These are phyloP conservation scores for Pangasianodon gigas DNA, from an alignment of 2,113 vertebrate species.

Conservation along the genomic window DNA sequence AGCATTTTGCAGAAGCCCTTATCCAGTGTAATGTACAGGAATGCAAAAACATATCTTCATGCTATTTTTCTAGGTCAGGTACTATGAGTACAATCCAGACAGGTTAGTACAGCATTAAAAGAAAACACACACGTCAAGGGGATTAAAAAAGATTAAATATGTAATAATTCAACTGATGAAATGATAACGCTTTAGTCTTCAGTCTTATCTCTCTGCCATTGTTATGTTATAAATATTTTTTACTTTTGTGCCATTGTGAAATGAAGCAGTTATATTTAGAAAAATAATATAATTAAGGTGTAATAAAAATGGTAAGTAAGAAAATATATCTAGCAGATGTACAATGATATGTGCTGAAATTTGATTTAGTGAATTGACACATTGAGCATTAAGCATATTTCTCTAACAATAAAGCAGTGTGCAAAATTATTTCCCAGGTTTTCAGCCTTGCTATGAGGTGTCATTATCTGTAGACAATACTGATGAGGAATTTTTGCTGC, in stretches of 20 bases:
- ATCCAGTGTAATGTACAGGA: background rate
- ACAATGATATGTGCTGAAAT: background rate
- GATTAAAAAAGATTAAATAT: background rate
- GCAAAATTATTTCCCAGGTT: background rate
- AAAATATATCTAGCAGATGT: background rate
- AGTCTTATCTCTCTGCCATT: no score
- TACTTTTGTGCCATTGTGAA: background rate
- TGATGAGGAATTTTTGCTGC: slow-evolving; percentile 5
- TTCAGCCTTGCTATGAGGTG: background rate
- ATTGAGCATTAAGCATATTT: background rate
- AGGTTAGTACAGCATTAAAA: background rate
- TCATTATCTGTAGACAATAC: background rate
- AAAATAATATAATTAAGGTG: background rate
- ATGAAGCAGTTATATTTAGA: background rate
- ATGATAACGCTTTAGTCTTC: no score
- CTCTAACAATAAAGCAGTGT: background rate
- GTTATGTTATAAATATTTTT: no score
- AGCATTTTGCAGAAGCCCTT: background rate
- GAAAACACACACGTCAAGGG: background rate
- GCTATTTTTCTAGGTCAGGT: background rate
- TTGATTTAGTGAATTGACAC: background rate
- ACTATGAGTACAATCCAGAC: background rate
- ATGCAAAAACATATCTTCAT: background rate
- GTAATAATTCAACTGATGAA: background rate
- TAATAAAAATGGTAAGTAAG: background rate